Evolutionary conservation across 2,888 invertebrate genomes (phyloP), one percentile per base, ranked within the genome.

Genomic region (Ischnura elegans): DNA sequence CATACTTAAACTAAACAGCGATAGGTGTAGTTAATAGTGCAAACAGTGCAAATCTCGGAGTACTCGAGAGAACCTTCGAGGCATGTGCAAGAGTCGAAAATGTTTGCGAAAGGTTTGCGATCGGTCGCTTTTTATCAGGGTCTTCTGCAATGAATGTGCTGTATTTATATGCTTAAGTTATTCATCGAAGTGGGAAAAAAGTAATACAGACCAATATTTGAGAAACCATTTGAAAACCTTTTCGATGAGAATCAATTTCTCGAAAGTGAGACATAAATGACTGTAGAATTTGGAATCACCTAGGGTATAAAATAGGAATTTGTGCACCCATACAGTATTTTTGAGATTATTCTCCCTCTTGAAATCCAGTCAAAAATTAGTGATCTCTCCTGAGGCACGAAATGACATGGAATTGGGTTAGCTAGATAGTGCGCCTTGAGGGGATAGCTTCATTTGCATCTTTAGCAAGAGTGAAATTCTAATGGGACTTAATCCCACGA

Each of bases 351-450:
- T 61, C n/a, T 61, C n/a, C 51, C n/a, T n/a, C 61, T n/a, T 61
- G n/a, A 13, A 61, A 1, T 3, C 61, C n/a, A 4, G 0, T 10
- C n/a, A n/a, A n/a, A 61, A 61, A 25, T 61, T 4, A 61, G n/a
- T 21, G n/a, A 61, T 61, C n/a, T 61, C 61, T n/a, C 61, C n/a
- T 10, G n/a, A n/a, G 25, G 6, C 21, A 6, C 61, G 61, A n/a
- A n/a, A n/a, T n/a, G n/a, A n/a, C n/a, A 61, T n/a, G n/a, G 61
- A 61, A 61, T 61, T 61, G 61, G 61, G n/a, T 61, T 61, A 61
- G 61, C n/a, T n/a, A 61, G 61, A 61, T n/a, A 61, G 61, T 61
- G 25, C 10, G 29, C 36, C 29, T 76, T 36, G 21, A 8, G 61
- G 76, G 36, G 13, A 36, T 10, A 36, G 16, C 29, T 76, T 36